Percentiles rank a stretch among this genome's conserved stretches.
phyloP scores from a whole-genome alignment of 2,113 vertebrate genomes.

The Cromileptes altivelis region DNA sequence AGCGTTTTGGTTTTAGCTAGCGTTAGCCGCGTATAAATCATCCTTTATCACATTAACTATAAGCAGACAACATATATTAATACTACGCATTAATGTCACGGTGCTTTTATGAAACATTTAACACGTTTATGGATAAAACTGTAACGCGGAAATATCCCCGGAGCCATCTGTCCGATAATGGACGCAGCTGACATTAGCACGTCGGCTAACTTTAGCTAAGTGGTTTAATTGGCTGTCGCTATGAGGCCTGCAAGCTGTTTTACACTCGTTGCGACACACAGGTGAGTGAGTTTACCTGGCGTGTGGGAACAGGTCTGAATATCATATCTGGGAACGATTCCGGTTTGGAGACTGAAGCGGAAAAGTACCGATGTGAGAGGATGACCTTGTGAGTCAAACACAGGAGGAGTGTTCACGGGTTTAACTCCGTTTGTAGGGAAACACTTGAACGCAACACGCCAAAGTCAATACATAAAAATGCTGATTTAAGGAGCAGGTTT shows the following conservation, averaged over 20 bases:
- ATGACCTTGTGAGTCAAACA: neutral
- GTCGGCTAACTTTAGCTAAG: neutral
- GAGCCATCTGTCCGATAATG: slow-evolving; percentile 34
- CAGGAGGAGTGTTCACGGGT: neutral
- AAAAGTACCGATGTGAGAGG: neutral
- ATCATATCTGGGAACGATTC: accelerated
- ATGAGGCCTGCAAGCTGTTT: neutral
- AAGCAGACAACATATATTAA: neutral
- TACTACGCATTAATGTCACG: neutral
- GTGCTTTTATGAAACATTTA: neutral
- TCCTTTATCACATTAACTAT: neutral
- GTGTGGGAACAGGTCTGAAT: neutral
- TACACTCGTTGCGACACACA: too few species aligned
- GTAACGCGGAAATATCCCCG: neutral
- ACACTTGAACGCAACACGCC: too few species aligned
- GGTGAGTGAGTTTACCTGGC: neutral
- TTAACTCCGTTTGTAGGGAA: too few species aligned
- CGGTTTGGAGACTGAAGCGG: too few species aligned
- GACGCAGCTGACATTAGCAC: slow-evolving; percentile 23
- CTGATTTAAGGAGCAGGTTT: too few species aligned
- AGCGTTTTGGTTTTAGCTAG: too few species aligned
- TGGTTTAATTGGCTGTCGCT: neutral
- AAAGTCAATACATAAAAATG: too few species aligned
- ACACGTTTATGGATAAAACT: too few species aligned
- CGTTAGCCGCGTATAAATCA: neutral